These are phyloP conservation scores for Oryctolagus cuniculus DNA, from an alignment of 2,113 vertebrate genomes.

Conservation along the genomic window mOryCun1.1 NC_091447.1:36163001-36163500, in stretches of 20 bases:
- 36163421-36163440: constrained; percentile 60
- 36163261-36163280: neutral
- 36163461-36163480: constrained; percentile 68
- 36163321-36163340: neutral
- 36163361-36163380: neutral
- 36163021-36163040: neutral
- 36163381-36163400: constrained; percentile 47
- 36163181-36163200: neutral
- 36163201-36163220: neutral
- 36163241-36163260: neutral
- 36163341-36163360: constrained; percentile 46
- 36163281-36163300: neutral
- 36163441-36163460: constrained; percentile 71
- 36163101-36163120: neutral
- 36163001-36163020: neutral
- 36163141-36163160: neutral
- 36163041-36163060: neutral
- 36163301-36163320: constrained; percentile 20
- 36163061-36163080: neutral
- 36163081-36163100: neutral
- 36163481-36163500: constrained; percentile 73
- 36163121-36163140: neutral
- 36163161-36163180: neutral
- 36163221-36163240: neutral
- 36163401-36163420: constrained; percentile 61